Conservation (phyloP, 2,113 vertebrate genomes). For the Hippoglossus stenolepis region DNA sequence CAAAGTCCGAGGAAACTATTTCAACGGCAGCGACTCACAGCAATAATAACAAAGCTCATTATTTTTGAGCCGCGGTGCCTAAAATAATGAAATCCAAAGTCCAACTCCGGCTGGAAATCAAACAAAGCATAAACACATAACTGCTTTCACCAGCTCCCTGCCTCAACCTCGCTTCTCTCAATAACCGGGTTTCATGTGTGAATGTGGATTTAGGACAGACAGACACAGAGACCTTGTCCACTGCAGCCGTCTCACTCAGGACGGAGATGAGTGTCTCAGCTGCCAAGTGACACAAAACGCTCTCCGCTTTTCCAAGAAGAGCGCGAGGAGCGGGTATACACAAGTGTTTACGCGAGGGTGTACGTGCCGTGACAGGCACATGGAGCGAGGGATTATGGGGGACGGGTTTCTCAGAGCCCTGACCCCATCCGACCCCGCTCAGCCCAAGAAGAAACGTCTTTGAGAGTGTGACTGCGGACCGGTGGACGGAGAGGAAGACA, state of each 20-base stretch:
- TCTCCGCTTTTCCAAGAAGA: conserved; percentile 36
- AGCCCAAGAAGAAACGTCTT: conserved; percentile 50
- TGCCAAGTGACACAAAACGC: conserved; percentile 48
- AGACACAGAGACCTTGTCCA: conserved; percentile 40
- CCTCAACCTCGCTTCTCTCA: conserved; percentile 19
- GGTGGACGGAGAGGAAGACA: conserved; percentile 11
- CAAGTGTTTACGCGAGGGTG: conserved; percentile 38
- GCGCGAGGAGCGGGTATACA: not conserved
- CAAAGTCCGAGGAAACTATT: not conserved
- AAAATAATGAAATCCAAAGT: conserved; percentile 18
- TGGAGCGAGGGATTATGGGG: conserved; percentile 58
- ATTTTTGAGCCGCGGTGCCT: not conserved
- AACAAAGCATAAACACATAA: conserved; percentile 12
- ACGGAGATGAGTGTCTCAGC: conserved; percentile 36
- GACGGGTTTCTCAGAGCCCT: conserved; percentile 64
- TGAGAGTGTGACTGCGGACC: conserved; percentile 36
- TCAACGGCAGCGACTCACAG: not conserved
- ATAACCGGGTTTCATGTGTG: conserved; percentile 26
- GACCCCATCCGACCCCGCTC: conserved; percentile 74
- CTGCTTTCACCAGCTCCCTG: not conserved
- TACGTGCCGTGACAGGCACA: conserved; percentile 36
- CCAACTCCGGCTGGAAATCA: conserved; percentile 7
- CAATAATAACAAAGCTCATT: not conserved
- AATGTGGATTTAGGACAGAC: conserved; percentile 7
- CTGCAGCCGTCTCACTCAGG: conserved; percentile 27